Evolutionary conservation across 1,140 invertebrate genomes (phyloP), one percentile per base, ranked within the genome.

Genomic region (Heterodera schachtii): DNA sequence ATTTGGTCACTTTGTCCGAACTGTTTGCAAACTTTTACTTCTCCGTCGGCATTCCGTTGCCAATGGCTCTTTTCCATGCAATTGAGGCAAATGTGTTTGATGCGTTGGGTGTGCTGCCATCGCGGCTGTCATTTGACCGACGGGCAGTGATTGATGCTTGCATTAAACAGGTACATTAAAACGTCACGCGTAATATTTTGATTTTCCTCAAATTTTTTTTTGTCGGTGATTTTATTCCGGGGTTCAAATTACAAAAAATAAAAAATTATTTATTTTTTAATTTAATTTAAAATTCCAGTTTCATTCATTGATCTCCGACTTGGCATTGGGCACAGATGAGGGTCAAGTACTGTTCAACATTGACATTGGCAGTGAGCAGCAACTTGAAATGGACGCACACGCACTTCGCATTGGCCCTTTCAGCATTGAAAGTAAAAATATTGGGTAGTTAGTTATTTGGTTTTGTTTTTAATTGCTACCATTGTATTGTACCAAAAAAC

Each of bases 41-140:
- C 47, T 31, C 44, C n/a, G 9, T 7, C 31, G n/a, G n/a, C 5
- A 81, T 84, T 19, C 84, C 80, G 0, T 7, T 86, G 19, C 44
- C 9, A 1, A 67, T 78, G 8, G 83, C 90, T 0, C 95, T 95
- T 87, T 92, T 95, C 64, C 95, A 98, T 90, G 96, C 96, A 16
- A 94, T 95, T 74, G 94, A 93, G 90, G 92, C 98, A 67, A 95
- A 95, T 0, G 95, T 98, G 84, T 91, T 98, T 3, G 97, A 99
- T 91, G 94, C 94, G 78, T 92, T 98, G 73, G 95, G 95, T 69
- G 86, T 90, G 60, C 41, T 90, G 19, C 82, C 83, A 2, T 71
- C 85, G 8, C 70, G 87, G 46, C 44, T 85, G 8, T 0, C 76
- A 60, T 84, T 79, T 79, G 73, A 83, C 19, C 41, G 60, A 73